Conservation (phyloP, 2,113 vertebrate genomes). For the Bambusicola thoracicus region DNA sequence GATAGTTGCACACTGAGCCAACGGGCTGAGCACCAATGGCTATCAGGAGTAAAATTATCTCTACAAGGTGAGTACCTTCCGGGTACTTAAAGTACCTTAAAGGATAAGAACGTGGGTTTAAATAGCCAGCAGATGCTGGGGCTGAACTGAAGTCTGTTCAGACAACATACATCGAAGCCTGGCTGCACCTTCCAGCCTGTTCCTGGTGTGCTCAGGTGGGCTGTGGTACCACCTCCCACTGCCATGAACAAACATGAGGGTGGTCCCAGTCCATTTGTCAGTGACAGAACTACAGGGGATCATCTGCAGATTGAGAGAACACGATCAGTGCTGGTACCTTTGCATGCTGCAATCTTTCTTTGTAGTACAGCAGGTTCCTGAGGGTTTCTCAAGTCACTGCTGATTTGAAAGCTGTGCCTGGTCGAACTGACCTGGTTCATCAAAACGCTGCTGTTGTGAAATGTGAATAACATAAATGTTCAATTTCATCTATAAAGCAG, state of each 20-base stretch:
- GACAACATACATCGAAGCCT: not conserved
- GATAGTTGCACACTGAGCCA: slow-evolving; percentile 69
- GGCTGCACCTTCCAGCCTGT: not conserved
- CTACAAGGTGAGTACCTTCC: slow-evolving; percentile 16
- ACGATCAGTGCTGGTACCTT: not conserved
- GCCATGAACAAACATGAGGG: not conserved
- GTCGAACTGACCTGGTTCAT: not conserved
- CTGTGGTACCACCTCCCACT: not conserved
- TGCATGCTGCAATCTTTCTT: not conserved
- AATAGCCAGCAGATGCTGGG: not conserved
- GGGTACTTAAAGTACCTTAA: not conserved
- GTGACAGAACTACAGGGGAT: not conserved
- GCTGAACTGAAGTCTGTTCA: not conserved
- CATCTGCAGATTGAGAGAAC: not conserved
- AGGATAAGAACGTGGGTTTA: not conserved
- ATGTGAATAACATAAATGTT: not conserved
- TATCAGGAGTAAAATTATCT: not conserved
- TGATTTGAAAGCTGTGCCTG: not conserved
- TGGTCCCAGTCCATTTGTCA: not conserved
- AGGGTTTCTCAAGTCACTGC: not conserved
- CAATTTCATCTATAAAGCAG: not conserved
- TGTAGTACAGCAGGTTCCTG: not conserved
- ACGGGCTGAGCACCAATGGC: not conserved
- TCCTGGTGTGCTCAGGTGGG: not conserved
- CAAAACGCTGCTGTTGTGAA: not conserved